Base-by-base conservation (phyloP, 2,888 invertebrate species). In the Andrena minutula region DNA sequence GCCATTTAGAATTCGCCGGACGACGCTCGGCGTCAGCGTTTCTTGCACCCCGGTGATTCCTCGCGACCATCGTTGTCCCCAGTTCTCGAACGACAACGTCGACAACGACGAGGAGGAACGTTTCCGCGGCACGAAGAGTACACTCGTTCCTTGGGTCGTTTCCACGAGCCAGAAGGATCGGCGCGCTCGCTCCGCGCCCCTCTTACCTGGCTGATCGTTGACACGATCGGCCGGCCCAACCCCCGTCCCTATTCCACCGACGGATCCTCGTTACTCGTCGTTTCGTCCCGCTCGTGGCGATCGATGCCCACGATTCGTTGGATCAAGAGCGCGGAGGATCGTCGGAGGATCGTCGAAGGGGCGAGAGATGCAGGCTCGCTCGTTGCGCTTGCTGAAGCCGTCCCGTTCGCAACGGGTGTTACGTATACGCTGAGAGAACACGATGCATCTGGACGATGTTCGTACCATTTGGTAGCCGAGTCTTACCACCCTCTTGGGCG, bases 401-500 rank as follows among this genome's bases (percentile, higher is more conserved):
- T 69, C 74, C 70, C 64, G 76, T 28, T 64, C 63, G 80, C 61
- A 53, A 70, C 63, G 71, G 64, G 66, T 65, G 75, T 65, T 70
- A 71, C 26, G 60, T 23, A 35, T 49, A 28, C 49, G 75, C 10
- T 4, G 23, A 26, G 56, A 56, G 49, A 73, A 69, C 75, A 80
- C 68, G 69, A 32, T 83, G 85, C 88, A 85, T 86, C 77, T 63
- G 83, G 76, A 75, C 79, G 87, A 87, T 83, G 86, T 87, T 86
- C 86, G 69, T 86, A 76, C 84, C 86, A 88, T 88, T 91, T 88
- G 86, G 81, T 85, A 85, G 86, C 86, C 85, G 82, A 84, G 88
- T 80, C 86, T 85, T 90, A 89, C 89, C 90, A 88, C 89, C 84
- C 92, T 88, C 92, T 68, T 86, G 92, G 91, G 92, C 85, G 89